Evolutionary conservation across 1,140 invertebrate species (phyloP), one percentile per base, ranked within the genome.

Genomic region (Papilio machaon): DNA sequence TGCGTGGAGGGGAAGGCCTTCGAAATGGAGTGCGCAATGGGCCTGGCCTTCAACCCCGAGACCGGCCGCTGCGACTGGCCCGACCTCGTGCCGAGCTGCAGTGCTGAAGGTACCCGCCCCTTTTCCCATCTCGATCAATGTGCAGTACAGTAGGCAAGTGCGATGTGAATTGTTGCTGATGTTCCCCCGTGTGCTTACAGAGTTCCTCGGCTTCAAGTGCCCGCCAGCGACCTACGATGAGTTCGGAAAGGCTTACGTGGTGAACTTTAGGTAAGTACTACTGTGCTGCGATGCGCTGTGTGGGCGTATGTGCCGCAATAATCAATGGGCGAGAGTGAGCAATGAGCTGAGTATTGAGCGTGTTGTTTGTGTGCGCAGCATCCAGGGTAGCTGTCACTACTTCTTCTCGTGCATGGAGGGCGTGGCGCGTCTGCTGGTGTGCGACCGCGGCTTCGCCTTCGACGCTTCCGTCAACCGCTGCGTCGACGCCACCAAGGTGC

Each of bases 31-130:
- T 98, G 97, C 89, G 97, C 97, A 0, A 96, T 97, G 91, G 98
- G 98, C n/a, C 92, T 98, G 30, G 97, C 98, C n/a, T 98, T 97
- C 90, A 97, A 97, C 88, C 94, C 96, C 17, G 95, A 96, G 75
- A 96, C 92, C 4, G 96, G 97, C 82, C 95, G 96, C 60, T 98
- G 98, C 87, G 97, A 98, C 84, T 98, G 97, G 97, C 97, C 97
- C 1, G 97, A 98, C 91, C 95, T 97, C 80, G 97, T 97, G 6
- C 88, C 95, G 2, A 95, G 96, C 73, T 98, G 97, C 87, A 96
- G 97, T 86, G 95, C 96, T 73, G 96, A 97, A 95, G 95, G 96
- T 97, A 92, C 88, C 67, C 0, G 38, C 11, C 23, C 67, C 15
- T 35, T 49, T 58, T 8, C 54, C 23, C 13, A 13, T 35, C 15